Base-by-base conservation (phyloP, 1,140 invertebrate species). In the Manduca sexta region DNA sequence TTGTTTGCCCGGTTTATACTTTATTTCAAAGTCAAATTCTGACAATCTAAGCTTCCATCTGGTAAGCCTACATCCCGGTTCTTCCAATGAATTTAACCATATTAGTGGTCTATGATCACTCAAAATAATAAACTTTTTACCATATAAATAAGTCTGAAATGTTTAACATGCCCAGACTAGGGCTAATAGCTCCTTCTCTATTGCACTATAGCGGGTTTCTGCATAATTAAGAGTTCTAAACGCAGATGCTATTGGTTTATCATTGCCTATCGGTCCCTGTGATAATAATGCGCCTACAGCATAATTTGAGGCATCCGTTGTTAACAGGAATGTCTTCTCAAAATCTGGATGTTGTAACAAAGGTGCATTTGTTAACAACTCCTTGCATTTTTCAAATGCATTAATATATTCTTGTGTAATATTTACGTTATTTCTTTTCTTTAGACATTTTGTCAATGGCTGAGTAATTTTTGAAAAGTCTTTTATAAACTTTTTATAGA, bases 41-140 rank as follows among this genome's bases (percentile, higher is more conserved):
- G 31, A 5, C 21, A 57, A 45, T 5, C 42, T 15, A 15, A 57
- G 15, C 11, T 40, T 26, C 49, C 50, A 58, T 1, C 55, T 3
- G 14, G 42, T 49, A 2, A 52, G 17, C 42, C 44, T 49, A 30
- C 35, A 31, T 10, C 39, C 45, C 1, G 46, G 45, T 30, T 58
- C 55, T 17, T 58, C 42, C 26, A 47, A n/a, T 8, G 47, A 46
- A 42, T 81, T 69, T 4, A 55, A 16, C 53, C 53, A 56, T 12
- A 60, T 71, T 18, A 52, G 38, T 1, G 43, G 43, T 35, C 17
- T 34, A 31, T 45, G 43, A 11, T 45, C 43, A 2, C 29, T 45
- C 2, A 17, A 17, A 3, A 45, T 35, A 2, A 16, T 35, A 17
- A 45, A 35, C 2, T 11, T 35, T 15, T 11, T 16, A 15, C 43